These are phyloP conservation scores for Zaprionus lachaisei DNA, from an alignment of 1,140 invertebrate genomes.

Conservation along the genomic window DNA sequence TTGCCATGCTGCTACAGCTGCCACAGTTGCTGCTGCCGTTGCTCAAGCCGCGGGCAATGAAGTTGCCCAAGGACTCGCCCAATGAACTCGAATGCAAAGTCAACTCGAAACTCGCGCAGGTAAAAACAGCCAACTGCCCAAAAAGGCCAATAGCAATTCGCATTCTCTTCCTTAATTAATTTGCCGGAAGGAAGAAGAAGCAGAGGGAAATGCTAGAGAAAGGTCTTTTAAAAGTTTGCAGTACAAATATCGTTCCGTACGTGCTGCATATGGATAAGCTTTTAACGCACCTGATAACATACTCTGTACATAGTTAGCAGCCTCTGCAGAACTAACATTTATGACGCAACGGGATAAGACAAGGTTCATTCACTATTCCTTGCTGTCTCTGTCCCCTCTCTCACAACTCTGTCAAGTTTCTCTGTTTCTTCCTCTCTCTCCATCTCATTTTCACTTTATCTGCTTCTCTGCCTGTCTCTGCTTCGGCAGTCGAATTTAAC, in stretches of 20 bases:
- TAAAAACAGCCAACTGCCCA: not conserved
- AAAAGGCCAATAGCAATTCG: constrained; percentile 1
- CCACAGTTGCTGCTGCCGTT: constrained; percentile 25
- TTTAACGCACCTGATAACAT: not conserved
- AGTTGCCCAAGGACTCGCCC: constrained; percentile 22
- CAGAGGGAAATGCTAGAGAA: not conserved
- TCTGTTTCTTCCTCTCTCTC: not conserved
- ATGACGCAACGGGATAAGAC: not conserved
- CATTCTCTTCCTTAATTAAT: not conserved
- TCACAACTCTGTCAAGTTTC: not conserved
- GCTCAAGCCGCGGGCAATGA: constrained; percentile 29
- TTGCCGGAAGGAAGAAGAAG: not conserved
- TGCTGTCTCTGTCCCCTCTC: not conserved
- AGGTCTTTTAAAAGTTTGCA: no score
- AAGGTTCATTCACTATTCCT: not conserved
- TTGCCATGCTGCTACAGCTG: constrained; percentile 56
- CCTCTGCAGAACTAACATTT: not conserved
- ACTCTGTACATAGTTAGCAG: not conserved
- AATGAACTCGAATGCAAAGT: constrained; percentile 23
- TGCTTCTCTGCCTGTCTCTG: not conserved
- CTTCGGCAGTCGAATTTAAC: constrained; percentile 55
- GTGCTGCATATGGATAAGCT: no score
- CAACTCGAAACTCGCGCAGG: constrained; percentile 9
- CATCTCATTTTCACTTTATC: not conserved
- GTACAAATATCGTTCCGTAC: no score